Conservation (phyloP, 2,888 invertebrate genomes). For the Neoitamus cyanurus region DNA sequence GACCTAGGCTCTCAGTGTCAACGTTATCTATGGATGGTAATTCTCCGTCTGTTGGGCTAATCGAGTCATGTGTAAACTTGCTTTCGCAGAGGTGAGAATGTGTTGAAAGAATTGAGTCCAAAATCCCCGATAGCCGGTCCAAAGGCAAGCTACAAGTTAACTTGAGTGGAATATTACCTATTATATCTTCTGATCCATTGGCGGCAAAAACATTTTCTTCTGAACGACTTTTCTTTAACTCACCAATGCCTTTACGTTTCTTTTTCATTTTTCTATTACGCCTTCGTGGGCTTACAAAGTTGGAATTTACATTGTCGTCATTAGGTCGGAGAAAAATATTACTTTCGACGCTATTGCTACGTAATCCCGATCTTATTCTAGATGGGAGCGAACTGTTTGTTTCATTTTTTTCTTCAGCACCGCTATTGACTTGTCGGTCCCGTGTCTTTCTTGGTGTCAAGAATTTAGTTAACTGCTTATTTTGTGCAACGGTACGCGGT, state of each 20-base stretch:
- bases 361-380: constrained; percentile 52
- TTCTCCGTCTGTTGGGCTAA: not conserved
- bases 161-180: not conserved
- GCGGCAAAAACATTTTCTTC: constrained; percentile 42
- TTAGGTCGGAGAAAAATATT: constrained; percentile 20
- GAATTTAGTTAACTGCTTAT: constrained; percentile 34
- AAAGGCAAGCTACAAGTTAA: constrained; percentile 62
- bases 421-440: constrained; percentile 42
- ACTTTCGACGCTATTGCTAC: constrained; percentile 55
- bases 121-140: constrained; percentile 61
- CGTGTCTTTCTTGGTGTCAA: constrained; percentile 52
- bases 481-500: constrained; percentile 24
- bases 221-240: constrained; percentile 38
- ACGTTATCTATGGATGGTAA: not conserved
- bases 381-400: constrained; percentile 45
- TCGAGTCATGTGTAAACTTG: not conserved
- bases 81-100: not conserved
- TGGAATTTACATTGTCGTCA: constrained; percentile 41
- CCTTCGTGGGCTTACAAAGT: not conserved
- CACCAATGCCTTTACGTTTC: constrained; percentile 51
- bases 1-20: constrained; percentile 16
- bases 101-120: constrained; percentile 54
- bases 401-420: constrained; percentile 48
- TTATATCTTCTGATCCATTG: not conserved
- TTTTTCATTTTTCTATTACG: constrained; percentile 24